phyloP scores from a whole-genome alignment of 2,888 invertebrate genomes.

The Pseudeuparius sepicola region DNA sequence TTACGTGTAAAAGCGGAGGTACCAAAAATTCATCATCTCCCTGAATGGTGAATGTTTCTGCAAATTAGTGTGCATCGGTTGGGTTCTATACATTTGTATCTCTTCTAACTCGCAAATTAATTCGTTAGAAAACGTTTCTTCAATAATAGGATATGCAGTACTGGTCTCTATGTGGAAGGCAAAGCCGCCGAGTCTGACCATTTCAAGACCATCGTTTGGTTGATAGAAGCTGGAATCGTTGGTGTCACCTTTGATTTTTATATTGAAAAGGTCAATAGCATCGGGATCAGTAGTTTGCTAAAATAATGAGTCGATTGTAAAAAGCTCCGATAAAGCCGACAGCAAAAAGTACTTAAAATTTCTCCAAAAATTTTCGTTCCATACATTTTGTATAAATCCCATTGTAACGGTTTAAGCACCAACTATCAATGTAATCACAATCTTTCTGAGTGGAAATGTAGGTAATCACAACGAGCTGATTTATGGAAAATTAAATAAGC shows the following conservation, averaged over 20 bases:
- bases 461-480: no score
- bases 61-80: slow-evolving; percentile 46
- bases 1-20: slow-evolving; percentile 24
- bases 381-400: no score
- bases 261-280: slow-evolving; percentile 47
- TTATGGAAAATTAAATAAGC: no score
- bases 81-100: slow-evolving; percentile 50
- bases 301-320: slow-evolving; percentile 13
- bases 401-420: no score
- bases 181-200: slow-evolving; percentile 54
- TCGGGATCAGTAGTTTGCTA: slow-evolving; percentile 56
- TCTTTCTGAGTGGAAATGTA: no score
- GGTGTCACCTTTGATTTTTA: slow-evolving; percentile 41
- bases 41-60: slow-evolving; percentile 52
- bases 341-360: no score
- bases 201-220: slow-evolving; percentile 46
- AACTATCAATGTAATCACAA: no score
- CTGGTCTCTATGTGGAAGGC: slow-evolving; percentile 61
- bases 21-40: slow-evolving; percentile 54
- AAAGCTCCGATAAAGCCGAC: background rate
- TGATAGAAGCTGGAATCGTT: slow-evolving; percentile 41
- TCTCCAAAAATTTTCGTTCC: no score
- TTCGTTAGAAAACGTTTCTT: slow-evolving; percentile 50
- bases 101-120: slow-evolving; percentile 59
- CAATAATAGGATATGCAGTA: slow-evolving; percentile 57